Evolutionary conservation across 2,888 invertebrate genomes (phyloP), one percentile per base, ranked within the genome.

Genomic region (Axea sp.): DNA sequence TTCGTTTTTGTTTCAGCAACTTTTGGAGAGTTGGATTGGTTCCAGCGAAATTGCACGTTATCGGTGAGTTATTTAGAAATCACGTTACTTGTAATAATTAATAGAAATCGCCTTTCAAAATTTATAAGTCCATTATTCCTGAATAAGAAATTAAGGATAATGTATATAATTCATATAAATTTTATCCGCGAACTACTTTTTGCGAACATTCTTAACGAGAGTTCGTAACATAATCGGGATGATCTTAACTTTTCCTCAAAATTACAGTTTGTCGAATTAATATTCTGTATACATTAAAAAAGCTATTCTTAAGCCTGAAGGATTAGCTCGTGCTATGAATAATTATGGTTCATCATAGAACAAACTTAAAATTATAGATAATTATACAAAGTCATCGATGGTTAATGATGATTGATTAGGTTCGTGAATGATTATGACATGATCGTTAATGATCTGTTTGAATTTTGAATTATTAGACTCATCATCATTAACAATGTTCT

Each of bases 401-500:
- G 41, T 59, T 68, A 68, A 68, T 68, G 53, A 59, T 68, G 68
- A 53, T 68, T 68, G 53, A 68, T 68, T 37, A 60, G 15, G 35
- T 31, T 45, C 41, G 19, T 45, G 22, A 26, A 35, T 28, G 53
- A 53, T 68, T 68, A 60, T 43, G 49, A 53, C 45, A 11, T 47
- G 67, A 51, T 68, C 59, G 53, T 53, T 60, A 68, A 68, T 51
- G 59, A 57, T 68, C 68, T 68, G 51, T 68, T 59, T 59, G 35
- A 51, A 68, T 68, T 68, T 8, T 26, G 19, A 59, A 68, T 51
- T 24, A 35, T 43, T 35, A 17, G 9, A 53, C 26, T 41, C 28
- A 53, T 64, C 43, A 19, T 51, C 51, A 37, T 37, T 64, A 49
- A 53, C 35, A 53, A 43, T 31, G 31, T 22, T 45, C 43, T 35